These are phyloP conservation scores for Dolichomitus sp. DNA, from an alignment of 2,888 invertebrate genomes.

Conservation along the genomic window DNA sequence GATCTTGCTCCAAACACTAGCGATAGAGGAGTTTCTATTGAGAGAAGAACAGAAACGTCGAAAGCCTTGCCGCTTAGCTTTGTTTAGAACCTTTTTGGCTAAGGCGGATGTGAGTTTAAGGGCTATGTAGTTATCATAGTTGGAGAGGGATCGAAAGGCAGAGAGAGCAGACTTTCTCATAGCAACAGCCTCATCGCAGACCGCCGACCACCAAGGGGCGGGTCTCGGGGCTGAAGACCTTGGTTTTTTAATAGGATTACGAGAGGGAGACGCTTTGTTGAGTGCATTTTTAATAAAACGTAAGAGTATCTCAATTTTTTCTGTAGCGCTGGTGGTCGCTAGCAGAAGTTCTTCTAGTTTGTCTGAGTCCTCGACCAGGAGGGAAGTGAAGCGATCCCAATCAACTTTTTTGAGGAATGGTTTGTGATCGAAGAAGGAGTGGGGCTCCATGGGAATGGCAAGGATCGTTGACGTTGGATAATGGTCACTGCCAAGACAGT, in stretches of 20 bases:
- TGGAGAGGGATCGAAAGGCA: background rate
- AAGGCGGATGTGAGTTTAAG: background rate
- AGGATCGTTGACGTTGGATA: background rate
- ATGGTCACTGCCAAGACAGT: slow-evolving; percentile 3
- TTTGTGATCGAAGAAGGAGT: background rate
- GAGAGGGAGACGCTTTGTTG: background rate
- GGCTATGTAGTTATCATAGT: slow-evolving; percentile 5
- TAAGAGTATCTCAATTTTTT: background rate
- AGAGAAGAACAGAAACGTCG: background rate
- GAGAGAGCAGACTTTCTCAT: slow-evolving; percentile 4
- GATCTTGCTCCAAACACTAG: slow-evolving; percentile 8
- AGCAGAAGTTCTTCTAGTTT: background rate
- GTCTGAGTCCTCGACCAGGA: background rate
- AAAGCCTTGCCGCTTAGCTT: background rate
- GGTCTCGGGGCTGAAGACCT: background rate
- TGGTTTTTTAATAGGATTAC: background rate
- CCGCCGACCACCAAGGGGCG: slow-evolving; percentile 28
- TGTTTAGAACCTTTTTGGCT: background rate
- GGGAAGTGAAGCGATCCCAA: background rate
- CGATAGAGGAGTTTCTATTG: background rate
- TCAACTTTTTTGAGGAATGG: background rate
- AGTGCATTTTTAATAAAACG: background rate
- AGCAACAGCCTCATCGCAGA: background rate
- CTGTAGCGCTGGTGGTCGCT: background rate
- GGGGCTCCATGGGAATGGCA: background rate